A percentile compares a stretch with the other conserved stretches of the same genome.
These are phyloP conservation scores for silkworm (Bombyx mori) DNA, from an alignment of 1,140 invertebrate species.

Conservation along the genomic window ASM3026992v2 NC_085121.1:5238001-5238500, in stretches of 20 bases:
- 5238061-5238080: no score
- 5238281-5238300: constrained; percentile 30
- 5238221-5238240: constrained; percentile 46
- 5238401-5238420: constrained; percentile 1
- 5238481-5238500: constrained; percentile 36
- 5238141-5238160: constrained; percentile 29
- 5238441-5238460: constrained; percentile 14
- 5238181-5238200: constrained; percentile 44
- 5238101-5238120: constrained; percentile 31
- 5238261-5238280: constrained; percentile 25
- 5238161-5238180: constrained; percentile 52
- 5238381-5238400: no score
- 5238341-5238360: no score
- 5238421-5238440: constrained; percentile 7
- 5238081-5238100: constrained; percentile 13
- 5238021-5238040: constrained; percentile 16
- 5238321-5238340: constrained; percentile 33
- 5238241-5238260: constrained; percentile 39
- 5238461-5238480: constrained; percentile 25
- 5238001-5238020: constrained; percentile 8
- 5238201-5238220: constrained; percentile 38
- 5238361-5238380: no score
- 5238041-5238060: constrained; percentile 4
- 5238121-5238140: constrained; percentile 30
- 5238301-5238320: constrained; percentile 45